A percentile compares a stretch with the other conserved stretches of the same genome.
Evolutionary conservation across 2,113 vertebrate genomes (phyloP).

Genomic region (Notothenia rossii): DNA sequence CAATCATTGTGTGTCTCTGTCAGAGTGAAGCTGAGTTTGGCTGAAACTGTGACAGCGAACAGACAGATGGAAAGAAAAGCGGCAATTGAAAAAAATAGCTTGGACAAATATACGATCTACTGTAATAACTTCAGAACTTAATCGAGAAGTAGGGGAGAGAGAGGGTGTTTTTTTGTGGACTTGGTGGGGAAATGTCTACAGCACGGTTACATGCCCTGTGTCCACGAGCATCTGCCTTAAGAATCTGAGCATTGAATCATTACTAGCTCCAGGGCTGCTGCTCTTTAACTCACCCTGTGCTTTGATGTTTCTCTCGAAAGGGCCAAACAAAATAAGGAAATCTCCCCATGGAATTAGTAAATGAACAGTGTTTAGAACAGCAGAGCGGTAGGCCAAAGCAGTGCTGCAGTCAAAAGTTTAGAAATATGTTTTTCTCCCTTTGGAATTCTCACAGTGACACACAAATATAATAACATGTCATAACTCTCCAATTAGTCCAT

Average conservation of each 20-base stretch:
- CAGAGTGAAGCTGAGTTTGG: constrained; percentile 51
- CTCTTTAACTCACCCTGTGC: constrained; percentile 53
- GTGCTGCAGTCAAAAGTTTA: constrained; percentile 24
- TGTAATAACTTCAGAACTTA: constrained; percentile 4
- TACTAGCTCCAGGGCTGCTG: constrained; percentile 47
- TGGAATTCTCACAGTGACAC: constrained; percentile 23
- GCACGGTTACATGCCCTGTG: constrained; percentile 17
- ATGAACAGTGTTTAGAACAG: constrained; percentile 48
- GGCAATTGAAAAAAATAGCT: constrained; percentile 26
- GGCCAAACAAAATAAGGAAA: constrained; percentile 48
- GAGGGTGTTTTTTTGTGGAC: background rate
- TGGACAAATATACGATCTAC: constrained; percentile 2
- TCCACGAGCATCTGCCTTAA: constrained; percentile 48
- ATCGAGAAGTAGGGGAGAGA: background rate
- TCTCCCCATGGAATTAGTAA: constrained; percentile 55
- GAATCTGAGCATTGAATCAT: constrained; percentile 58
- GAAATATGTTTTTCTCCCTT: constrained; percentile 16
- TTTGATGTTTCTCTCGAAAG: constrained; percentile 51
- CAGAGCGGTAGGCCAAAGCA: constrained; percentile 22
- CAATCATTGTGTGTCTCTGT: constrained; percentile 50
- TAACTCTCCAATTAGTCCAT: constrained; percentile 42
- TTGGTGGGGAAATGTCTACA: constrained; percentile 11
- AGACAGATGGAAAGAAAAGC: constrained; percentile 18
- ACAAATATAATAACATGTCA: constrained; percentile 31
- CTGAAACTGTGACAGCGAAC: constrained; percentile 47